phyloP scores from a whole-genome alignment of 1,140 invertebrate genomes.

The Apis florea region DNA sequence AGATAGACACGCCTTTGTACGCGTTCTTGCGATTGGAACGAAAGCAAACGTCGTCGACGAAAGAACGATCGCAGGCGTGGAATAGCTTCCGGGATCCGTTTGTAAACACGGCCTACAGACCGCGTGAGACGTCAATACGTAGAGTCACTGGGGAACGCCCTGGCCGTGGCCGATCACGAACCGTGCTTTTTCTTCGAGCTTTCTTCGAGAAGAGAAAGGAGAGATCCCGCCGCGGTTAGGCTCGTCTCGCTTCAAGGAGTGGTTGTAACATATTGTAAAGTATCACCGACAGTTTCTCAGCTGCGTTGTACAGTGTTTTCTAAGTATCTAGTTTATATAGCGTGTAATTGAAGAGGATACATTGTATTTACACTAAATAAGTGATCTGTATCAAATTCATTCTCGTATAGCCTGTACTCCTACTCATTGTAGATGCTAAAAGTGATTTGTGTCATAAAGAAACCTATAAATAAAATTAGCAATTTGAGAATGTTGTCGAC shows the following conservation, averaged over 20 bases:
- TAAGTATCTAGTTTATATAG: constrained; percentile 81
- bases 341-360: constrained; percentile 76
- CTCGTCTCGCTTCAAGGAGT: constrained; percentile 72
- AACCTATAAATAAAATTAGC: constrained; percentile 80
- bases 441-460: constrained; percentile 81
- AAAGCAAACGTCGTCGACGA: too few species aligned
- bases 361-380: constrained; percentile 80
- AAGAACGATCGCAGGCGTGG: not conserved
- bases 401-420: constrained; percentile 80
- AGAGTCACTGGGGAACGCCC: constrained; percentile 40
- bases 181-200: not conserved
- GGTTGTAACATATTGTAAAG: constrained; percentile 81
- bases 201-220: constrained; percentile 13
- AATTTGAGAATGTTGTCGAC: constrained; percentile 79
- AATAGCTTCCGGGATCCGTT: constrained; percentile 47
- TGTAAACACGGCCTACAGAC: constrained; percentile 60
- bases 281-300: constrained; percentile 77
- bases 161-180: not conserved
- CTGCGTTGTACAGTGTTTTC: constrained; percentile 81
- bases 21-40: not conserved
- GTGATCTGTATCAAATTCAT: constrained; percentile 81
- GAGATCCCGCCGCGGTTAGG: constrained; percentile 52
- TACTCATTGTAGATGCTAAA: constrained; percentile 81
- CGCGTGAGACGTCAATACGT: constrained; percentile 43
- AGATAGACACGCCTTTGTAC: too few species aligned